Evolutionary conservation across 2,113 vertebrate genomes (phyloP), one percentile per base, ranked within the genome.

Genomic region (Plectropomus leopardus): DNA sequence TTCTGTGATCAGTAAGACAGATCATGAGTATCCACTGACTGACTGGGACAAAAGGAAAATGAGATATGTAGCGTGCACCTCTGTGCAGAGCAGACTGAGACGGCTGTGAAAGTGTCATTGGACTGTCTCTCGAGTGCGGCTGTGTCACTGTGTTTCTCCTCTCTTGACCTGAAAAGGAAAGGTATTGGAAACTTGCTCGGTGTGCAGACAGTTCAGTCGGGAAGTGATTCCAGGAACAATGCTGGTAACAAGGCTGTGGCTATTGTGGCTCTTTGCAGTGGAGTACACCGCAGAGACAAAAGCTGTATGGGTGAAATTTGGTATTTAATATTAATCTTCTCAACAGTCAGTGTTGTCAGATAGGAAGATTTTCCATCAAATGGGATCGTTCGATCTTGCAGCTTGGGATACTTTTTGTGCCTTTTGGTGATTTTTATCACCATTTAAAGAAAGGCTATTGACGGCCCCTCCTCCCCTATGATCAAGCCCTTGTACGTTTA

Each of bases 141-240:
- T 28, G 60, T 53, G 60, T 72, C 24, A 57, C 51, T 21, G 45
- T 32, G 61, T 80, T 78, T 81, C 86, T 88, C 36, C 21, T 82
- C 72, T 73, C 24, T 50, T 89, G 88, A 89, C 85, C 90, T 88
- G 87, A 94, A 92, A 92, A 92, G 91, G 87, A 92, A 94, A 92
- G 89, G 89, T 92, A 92, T 91, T 89, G 76, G 70, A 77, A 55
- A 82, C 57, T 34, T 83, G 83, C 72, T 48, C 69, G 21, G 30
- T 45, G 80, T 58, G 34, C 59, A 74, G 73, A 67, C 58, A 69
- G 61, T 64, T 48, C 36, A 74, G 66, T 45, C n/a, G 26, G 44
- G 78, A 66, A 32, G 32, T 65, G 69, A 72, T 61, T 86, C 78
- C 54, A 57, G 83, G 80, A 86, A 89, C 85, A 73, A 83, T 83